Conservation (phyloP, 2,113 vertebrate species). For the Oryzias javanicus region DNA sequence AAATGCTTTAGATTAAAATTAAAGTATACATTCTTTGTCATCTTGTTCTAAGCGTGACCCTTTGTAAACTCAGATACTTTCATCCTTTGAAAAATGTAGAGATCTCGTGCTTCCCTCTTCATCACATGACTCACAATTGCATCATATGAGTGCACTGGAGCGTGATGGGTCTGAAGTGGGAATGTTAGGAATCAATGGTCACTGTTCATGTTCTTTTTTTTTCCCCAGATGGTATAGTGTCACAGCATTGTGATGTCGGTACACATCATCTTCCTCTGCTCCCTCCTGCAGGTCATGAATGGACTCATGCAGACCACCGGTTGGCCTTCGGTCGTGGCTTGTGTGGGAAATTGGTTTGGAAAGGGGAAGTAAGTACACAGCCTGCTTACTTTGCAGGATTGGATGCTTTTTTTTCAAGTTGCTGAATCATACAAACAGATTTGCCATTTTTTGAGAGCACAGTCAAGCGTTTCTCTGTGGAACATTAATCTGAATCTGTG, state of each 20-base stretch:
- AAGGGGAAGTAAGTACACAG: slow-evolving; percentile 92
- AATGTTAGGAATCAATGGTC: neutral
- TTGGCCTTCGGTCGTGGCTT: slow-evolving; percentile 93
- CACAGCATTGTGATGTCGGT: neutral
- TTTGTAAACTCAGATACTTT: neutral
- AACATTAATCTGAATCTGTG: neutral
- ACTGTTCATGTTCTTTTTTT: neutral
- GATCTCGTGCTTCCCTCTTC: slow-evolving; percentile 30
- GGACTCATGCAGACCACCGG: slow-evolving; percentile 94
- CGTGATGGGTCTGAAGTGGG: neutral
- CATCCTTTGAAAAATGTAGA: neutral
- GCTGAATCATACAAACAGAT: slow-evolving; percentile 3
- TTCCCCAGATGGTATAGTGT: neutral
- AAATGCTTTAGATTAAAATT: too few species aligned
- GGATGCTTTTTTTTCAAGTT: neutral
- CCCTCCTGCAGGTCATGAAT: slow-evolving; percentile 81
- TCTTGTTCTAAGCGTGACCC: too few species aligned
- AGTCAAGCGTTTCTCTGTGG: neutral
- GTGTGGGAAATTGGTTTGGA: slow-evolving; percentile 96
- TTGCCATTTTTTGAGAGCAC: slow-evolving; percentile 10
- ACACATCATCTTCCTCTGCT: neutral
- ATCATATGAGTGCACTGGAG: slow-evolving; percentile 30
- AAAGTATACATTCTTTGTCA: too few species aligned
- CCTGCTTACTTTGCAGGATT: slow-evolving; percentile 35
- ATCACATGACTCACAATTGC: slow-evolving; percentile 45